Conservation (phyloP, 1,140 invertebrate genomes). For the Drosophila bifasciata region DNA sequence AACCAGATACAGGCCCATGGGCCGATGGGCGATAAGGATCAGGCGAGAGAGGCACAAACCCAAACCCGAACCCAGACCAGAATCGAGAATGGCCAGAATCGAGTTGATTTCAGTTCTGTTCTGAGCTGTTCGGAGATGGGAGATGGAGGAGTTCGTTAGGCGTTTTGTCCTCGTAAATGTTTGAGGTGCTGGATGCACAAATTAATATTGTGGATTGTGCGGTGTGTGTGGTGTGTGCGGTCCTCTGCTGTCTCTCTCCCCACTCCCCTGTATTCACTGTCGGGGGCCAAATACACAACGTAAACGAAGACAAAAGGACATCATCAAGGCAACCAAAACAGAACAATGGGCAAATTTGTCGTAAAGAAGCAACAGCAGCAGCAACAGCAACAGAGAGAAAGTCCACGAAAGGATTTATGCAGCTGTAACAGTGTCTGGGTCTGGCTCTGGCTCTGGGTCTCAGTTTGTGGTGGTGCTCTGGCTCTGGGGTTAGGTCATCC, state of each 20-base stretch:
- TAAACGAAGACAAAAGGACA: slow-evolving; percentile 74
- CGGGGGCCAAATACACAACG: slow-evolving; percentile 50
- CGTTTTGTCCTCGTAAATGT: slow-evolving; percentile 64
- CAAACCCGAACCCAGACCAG: slow-evolving; percentile 14
- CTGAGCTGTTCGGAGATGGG: slow-evolving; percentile 7
- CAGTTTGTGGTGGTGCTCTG: not conserved
- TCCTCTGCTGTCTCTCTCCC: not conserved
- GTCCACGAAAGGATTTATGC: slow-evolving; percentile 68
- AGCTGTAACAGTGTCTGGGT: slow-evolving; percentile 53
- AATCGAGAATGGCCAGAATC: slow-evolving; percentile 5
- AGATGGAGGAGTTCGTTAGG: slow-evolving; percentile 65
- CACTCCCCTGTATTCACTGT: slow-evolving; percentile 29
- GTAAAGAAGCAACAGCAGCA: slow-evolving; percentile 53
- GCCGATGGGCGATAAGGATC: slow-evolving; percentile 3
- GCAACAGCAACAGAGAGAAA: slow-evolving; percentile 56
- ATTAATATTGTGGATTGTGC: slow-evolving; percentile 72
- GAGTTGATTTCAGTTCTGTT: slow-evolving; percentile 16
- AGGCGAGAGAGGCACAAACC: slow-evolving; percentile 5
- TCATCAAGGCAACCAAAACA: slow-evolving; percentile 53
- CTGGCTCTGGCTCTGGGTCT: slow-evolving; percentile 1
- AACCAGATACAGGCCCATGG: slow-evolving; percentile 17
- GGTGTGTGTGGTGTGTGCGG: slow-evolving; percentile 63
- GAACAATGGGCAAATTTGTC: slow-evolving; percentile 81
- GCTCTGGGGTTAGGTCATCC: slow-evolving; percentile 32
- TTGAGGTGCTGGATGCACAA: slow-evolving; percentile 74